Evolutionary conservation across 2,797 vertebrate genomes (phyloP).

Genomic region (Malurus leucopterus): DNA sequence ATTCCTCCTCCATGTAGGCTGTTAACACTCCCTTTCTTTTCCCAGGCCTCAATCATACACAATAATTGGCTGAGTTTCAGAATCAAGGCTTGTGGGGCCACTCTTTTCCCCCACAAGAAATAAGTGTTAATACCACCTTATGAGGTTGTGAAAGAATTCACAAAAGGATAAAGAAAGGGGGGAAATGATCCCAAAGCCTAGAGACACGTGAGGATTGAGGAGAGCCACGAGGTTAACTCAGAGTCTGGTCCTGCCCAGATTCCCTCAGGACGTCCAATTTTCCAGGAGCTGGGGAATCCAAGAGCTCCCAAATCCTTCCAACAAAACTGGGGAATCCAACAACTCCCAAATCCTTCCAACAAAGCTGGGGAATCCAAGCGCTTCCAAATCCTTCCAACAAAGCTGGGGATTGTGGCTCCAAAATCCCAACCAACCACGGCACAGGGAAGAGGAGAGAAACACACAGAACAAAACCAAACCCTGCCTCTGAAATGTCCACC

Average conservation of each 20-base stretch:
- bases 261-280: background rate
- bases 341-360: background rate
- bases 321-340: background rate
- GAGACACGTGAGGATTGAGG: background rate
- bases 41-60: too few relatives aligned
- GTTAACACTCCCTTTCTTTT: too few relatives aligned
- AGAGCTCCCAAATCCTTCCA: background rate
- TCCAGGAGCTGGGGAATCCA: background rate
- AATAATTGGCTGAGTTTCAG: too few relatives aligned
- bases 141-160: too few relatives aligned
- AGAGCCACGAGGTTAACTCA: background rate
- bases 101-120: too few relatives aligned
- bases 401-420: background rate
- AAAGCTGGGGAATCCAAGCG: background rate
- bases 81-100: too few relatives aligned
- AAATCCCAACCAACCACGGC: background rate
- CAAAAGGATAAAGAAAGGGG: too few relatives aligned
- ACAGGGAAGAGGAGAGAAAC: background rate
- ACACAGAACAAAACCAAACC: too few relatives aligned
- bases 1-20: too few relatives aligned
- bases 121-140: too few relatives aligned
- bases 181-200: background rate
- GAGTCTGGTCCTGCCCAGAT: background rate
- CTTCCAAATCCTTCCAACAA: background rate
- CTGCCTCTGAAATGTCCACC: background rate